These are phyloP conservation scores for Xestia sexstrigata DNA, from an alignment of 2,888 invertebrate genomes.

Conservation along the genomic window DNA sequence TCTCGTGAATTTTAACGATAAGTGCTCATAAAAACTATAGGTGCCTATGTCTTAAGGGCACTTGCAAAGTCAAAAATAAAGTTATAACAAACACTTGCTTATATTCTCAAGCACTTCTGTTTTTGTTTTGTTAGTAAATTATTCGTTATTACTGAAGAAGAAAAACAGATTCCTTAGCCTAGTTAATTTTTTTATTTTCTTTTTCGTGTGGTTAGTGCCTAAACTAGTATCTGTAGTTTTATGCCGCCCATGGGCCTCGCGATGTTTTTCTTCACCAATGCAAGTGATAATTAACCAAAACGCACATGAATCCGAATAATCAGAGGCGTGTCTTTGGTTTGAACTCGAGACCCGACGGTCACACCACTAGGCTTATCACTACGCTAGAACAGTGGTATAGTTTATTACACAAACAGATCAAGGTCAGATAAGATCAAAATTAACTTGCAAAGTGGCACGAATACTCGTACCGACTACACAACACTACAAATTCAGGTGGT, in stretches of 20 bases:
- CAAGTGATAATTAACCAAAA: too few relatives aligned
- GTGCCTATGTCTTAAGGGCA: neutral
- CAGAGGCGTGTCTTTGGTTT: too few relatives aligned
- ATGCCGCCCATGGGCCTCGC: too few relatives aligned
- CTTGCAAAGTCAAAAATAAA: slow-evolving; percentile 4
- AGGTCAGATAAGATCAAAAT: neutral
- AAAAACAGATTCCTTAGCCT: neutral
- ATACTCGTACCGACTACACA: neutral
- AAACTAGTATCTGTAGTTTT: too few relatives aligned
- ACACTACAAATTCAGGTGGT: neutral
- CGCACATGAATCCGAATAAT: too few relatives aligned
- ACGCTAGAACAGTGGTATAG: too few relatives aligned
- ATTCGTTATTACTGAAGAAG: neutral
- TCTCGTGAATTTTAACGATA: neutral
- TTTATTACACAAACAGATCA: neutral
- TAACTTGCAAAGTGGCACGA: neutral
- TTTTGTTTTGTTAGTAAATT: neutral
- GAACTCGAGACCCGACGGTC: too few relatives aligned
- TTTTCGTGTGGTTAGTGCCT: too few relatives aligned
- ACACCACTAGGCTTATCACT: too few relatives aligned
- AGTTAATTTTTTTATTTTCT: neutral
- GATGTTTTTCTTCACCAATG: too few relatives aligned
- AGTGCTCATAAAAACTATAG: neutral
- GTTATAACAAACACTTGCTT: neutral
- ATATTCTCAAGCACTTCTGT: neutral